phyloP scores from a whole-genome alignment of 2,113 vertebrate species.

The Sorex araneus region DNA sequence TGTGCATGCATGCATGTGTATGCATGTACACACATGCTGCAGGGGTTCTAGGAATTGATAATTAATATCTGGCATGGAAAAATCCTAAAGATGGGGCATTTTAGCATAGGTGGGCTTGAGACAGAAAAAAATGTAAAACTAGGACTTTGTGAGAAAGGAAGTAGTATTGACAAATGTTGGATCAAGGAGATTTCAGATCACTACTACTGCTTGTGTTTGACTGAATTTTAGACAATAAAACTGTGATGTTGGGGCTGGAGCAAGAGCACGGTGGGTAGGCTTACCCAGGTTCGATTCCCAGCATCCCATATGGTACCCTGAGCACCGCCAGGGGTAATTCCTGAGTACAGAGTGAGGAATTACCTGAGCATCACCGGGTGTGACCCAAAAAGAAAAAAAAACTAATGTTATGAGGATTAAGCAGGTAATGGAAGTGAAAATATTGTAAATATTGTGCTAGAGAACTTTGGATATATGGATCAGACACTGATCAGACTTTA shows the following conservation, averaged over 20 bases:
- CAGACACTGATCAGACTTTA: neutral
- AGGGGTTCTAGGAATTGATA: slow-evolving; percentile 39
- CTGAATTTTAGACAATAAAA: neutral
- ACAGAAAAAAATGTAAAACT: neutral
- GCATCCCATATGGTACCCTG: too few species aligned
- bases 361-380: too few species aligned
- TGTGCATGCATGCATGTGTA: too few species aligned
- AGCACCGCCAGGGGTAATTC: too few species aligned
- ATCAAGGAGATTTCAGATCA: neutral
- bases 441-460: neutral
- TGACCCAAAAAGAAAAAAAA: too few species aligned
- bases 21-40: neutral
- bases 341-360: too few species aligned
- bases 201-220: neutral
- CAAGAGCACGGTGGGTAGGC: too few species aligned
- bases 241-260: too few species aligned
- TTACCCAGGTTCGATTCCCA: too few species aligned
- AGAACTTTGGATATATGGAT: neutral
- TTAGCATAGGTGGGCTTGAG: slow-evolving; percentile 1
- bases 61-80: slow-evolving; percentile 12
- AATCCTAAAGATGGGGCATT: neutral
- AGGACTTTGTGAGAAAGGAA: neutral
- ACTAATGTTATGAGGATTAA: neutral
- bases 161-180: neutral
- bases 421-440: slow-evolving; percentile 10